Base-by-base conservation (phyloP, 2,797 vertebrate species). In the Molothrus ater region DNA sequence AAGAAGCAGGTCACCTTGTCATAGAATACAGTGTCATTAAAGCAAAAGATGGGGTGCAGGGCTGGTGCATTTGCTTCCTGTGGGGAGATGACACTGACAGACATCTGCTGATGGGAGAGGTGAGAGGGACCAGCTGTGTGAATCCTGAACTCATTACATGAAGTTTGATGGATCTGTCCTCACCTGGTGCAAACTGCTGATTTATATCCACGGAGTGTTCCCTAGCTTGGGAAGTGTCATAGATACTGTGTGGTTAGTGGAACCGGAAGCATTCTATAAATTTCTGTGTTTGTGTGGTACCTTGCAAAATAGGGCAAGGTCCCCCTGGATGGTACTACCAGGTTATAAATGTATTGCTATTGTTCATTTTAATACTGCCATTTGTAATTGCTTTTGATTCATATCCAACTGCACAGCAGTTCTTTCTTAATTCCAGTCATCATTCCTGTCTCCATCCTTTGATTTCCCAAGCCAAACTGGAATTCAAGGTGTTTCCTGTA, bases 191-290 rank as follows among this genome's bases (percentile, higher is more conserved):
- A 69, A 78, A 43, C 28, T 43, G 32, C 70, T 92, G 63, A 81
- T 86, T 84, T 90, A 51, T 60, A 72, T 40, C 42, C 45, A 43
- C 7, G 7, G 10, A 51, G 8, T 6, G 26, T 34, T 90, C 32
- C 61, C 34, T 36, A 70, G 42, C 51, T 59, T 88, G 59, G 48
- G 63, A 79, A 68, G 26, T 5, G 17, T 31, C 26, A 21, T 9
- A 45, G 38, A 31, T 34, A 8, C 9, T 56, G 4, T 56, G 54
- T 22, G 0, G 0, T 57, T 38, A 69, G 63, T 2, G 5, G 86
- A 92, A 80, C 6, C 42, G 25, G 51, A 85, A 92, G 18, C 5
- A 4, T 68, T 63, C 40, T 82, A 42, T 43, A 73, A 70, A 0
- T 14, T 8, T 93, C 70, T 68, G 17, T 63, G 51, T 66, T 59